These are phyloP conservation scores for Serrognathus titanus DNA, from an alignment of 2,888 invertebrate species.

Conservation along the genomic window DNA sequence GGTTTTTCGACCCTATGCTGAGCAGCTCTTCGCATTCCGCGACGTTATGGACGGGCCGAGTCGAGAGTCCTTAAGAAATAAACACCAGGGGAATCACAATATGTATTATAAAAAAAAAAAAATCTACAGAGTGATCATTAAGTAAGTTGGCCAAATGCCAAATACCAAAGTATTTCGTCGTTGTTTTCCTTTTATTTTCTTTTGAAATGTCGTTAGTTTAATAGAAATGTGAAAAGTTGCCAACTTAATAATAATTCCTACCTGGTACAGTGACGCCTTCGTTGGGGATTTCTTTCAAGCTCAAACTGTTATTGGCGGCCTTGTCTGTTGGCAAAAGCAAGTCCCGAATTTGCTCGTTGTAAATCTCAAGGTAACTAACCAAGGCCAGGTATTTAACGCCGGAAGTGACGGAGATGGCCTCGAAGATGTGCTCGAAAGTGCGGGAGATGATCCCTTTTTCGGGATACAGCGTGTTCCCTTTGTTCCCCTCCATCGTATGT, in stretches of 20 bases:
- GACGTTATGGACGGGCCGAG: slow-evolving; percentile 75
- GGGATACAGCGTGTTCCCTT: slow-evolving; percentile 35
- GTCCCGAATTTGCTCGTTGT: slow-evolving; percentile 71
- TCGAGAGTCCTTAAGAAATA: slow-evolving; percentile 57
- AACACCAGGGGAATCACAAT: neutral
- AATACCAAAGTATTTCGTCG: too few species aligned
- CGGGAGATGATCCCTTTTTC: slow-evolving; percentile 68
- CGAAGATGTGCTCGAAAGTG: slow-evolving; percentile 86
- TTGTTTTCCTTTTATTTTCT: too few species aligned
- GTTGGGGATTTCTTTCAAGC: slow-evolving; percentile 53
- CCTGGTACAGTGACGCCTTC: slow-evolving; percentile 54
- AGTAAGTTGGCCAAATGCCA: too few species aligned
- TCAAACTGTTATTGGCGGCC: slow-evolving; percentile 35
- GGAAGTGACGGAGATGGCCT: slow-evolving; percentile 72
- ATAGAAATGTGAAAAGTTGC: too few species aligned
- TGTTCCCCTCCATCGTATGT: slow-evolving; percentile 79
- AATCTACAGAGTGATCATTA: too few species aligned
- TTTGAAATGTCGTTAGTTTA: too few species aligned
- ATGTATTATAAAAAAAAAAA: too few species aligned
- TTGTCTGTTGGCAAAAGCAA: slow-evolving; percentile 34
- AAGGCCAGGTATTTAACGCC: slow-evolving; percentile 70
- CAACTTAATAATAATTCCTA: slow-evolving; percentile 24
- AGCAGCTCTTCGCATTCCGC: slow-evolving; percentile 73
- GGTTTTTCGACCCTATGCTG: slow-evolving; percentile 72
- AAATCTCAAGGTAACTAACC: slow-evolving; percentile 80